A percentile compares a stretch with the other conserved stretches of the same genome.
Conservation (phyloP, 2,113 vertebrate species). For the Ceuthmochares aereus region DNA sequence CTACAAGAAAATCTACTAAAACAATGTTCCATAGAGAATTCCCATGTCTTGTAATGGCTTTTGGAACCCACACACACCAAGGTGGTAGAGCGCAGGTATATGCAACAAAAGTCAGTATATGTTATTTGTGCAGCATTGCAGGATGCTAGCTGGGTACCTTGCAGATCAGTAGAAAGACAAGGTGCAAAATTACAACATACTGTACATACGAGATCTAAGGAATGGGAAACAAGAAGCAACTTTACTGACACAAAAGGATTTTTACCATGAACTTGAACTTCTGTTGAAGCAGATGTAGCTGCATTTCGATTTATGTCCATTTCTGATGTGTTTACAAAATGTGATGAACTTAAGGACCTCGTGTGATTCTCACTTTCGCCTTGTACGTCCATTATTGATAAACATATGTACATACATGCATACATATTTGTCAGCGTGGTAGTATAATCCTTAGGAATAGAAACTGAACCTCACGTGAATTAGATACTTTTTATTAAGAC, state of each 20-base stretch:
- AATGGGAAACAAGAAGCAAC: not conserved
- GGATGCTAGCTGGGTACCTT: not conserved
- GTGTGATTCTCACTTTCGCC: not conserved
- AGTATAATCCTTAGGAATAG: not conserved
- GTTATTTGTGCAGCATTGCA: not conserved
- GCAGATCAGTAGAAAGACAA: not conserved
- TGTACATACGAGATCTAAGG: not conserved
- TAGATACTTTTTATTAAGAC: constrained; percentile 30
- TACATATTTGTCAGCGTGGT: not conserved
- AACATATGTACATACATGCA: not conserved
- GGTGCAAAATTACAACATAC: not conserved
- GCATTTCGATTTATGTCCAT: not conserved
- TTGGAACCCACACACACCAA: not conserved
- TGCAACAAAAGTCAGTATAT: not conserved
- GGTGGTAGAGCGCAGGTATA: not conserved
- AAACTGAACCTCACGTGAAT: not conserved
- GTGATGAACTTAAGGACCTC: not conserved
- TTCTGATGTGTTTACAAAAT: not conserved
- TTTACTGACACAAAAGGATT: not conserved
- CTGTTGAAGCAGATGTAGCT: not conserved
- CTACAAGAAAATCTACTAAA: not conserved
- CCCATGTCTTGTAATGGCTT: not conserved
- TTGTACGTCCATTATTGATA: not conserved
- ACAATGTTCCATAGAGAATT: not conserved
- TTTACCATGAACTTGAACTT: not conserved